phyloP scores from a whole-genome alignment of 2,888 invertebrate genomes.

The Drosophila borborema region DNA sequence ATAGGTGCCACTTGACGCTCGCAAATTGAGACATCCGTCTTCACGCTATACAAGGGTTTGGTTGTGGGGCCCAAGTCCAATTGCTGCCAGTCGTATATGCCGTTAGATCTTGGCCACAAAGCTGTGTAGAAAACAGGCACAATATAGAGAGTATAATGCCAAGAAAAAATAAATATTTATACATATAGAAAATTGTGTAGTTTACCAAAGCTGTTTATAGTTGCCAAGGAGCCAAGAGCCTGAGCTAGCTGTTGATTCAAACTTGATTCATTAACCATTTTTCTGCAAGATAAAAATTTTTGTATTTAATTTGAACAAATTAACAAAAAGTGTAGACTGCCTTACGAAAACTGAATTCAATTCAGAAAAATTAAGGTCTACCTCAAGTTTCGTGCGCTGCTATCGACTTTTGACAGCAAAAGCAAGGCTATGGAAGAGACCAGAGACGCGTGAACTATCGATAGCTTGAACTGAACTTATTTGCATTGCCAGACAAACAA shows the following conservation, averaged over 20 bases:
- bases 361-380: not conserved
- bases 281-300: not conserved
- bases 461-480: not conserved
- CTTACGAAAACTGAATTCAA: not conserved
- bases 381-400: not conserved
- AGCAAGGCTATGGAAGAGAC: not conserved
- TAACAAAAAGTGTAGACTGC: too few relatives aligned
- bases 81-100: not conserved
- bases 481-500: constrained; percentile 1
- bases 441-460: not conserved
- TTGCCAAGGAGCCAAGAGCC: not conserved
- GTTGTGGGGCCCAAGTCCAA: not conserved
- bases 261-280: constrained; percentile 10
- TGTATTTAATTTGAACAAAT: not conserved
- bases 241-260: constrained; percentile 21
- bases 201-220: constrained; percentile 15
- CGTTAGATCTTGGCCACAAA: not conserved
- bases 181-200: too few relatives aligned
- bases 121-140: not conserved
- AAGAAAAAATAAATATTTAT: too few relatives aligned
- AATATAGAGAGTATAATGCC: too few relatives aligned
- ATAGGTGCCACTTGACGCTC: not conserved
- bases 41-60: constrained; percentile 19
- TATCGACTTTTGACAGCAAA: constrained; percentile 1
- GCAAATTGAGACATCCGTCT: constrained; percentile 2